phyloP scores from a whole-genome alignment of 2,888 invertebrate genomes.

The Meghimatium bilineatum region DNA sequence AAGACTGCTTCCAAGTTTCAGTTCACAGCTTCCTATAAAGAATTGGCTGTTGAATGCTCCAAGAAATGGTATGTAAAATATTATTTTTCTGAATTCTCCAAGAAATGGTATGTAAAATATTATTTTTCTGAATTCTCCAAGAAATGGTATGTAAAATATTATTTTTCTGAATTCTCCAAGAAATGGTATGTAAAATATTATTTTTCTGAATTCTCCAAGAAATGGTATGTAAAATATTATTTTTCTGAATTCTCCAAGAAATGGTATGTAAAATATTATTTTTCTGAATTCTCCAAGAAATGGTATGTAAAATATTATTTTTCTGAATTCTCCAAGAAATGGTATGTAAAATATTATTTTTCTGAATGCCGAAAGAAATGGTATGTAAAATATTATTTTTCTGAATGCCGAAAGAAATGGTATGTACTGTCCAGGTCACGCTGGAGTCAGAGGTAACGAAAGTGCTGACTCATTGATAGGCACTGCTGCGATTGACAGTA shows the following conservation, averaged over 20 bases:
- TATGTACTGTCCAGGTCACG: too few relatives aligned
- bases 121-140: slow-evolving; percentile 85
- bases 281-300: neutral
- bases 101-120: slow-evolving; percentile 88
- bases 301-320: too few relatives aligned
- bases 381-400: neutral
- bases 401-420: neutral
- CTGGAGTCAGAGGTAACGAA: neutral
- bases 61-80: slow-evolving; percentile 89
- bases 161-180: slow-evolving; percentile 85
- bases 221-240: neutral
- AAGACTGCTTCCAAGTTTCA: slow-evolving; percentile 98
- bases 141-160: slow-evolving; percentile 86
- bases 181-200: slow-evolving; percentile 86
- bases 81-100: slow-evolving; percentile 84
- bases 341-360: too few relatives aligned
- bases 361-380: too few relatives aligned
- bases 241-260: neutral
- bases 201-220: neutral
- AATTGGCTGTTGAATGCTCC: slow-evolving; percentile 92
- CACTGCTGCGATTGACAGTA: too few relatives aligned
- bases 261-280: neutral
- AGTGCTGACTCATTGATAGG: neutral
- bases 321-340: neutral
- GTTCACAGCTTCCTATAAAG: slow-evolving; percentile 96